Evolutionary conservation across 2,888 invertebrate species (phyloP), one percentile per base, ranked within the genome.

Genomic region (Sabellastarte sp.): DNA sequence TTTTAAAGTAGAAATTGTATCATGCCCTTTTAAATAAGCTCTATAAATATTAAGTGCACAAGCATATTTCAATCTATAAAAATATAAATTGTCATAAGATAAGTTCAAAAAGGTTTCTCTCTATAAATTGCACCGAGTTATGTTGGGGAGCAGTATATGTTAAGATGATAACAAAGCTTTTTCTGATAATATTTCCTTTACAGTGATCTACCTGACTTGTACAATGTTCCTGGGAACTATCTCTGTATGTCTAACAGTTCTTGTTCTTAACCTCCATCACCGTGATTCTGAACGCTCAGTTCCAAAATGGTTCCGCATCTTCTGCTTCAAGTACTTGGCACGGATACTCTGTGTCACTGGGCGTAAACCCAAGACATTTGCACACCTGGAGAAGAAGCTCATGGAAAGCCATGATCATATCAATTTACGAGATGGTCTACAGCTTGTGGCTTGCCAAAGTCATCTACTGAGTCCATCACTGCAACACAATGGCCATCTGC

Each of bases 181-280:
- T 10, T 57, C 31, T 57, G n/a, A 15, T 15, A 15, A 29, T 30
- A 29, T 32, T 28, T 32, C 1, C n/a, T n/a, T 61, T 61, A 2
- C 66, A 72, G 72, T 72, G 20, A 61, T 68, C 29, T 72, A 70
- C 63, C 67, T 72, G 33, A 71, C 72, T n/a, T 66, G 70, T 51
- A 72, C 70, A n/a, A 72, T 72, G 72, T 68, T 63, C 5, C 64
- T 72, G 51, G 72, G 72, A 10, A 72, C 72, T 1, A 66, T 66
- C 3, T 71, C 70, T 28, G 70, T 72, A 15, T 72, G 72, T 32
- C 62, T 72, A 32, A 72, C 72, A 1, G 72, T 72, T 3, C 60
- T 72, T 20, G 66, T 70, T 3, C 67, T 72, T n/a, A 72, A 72
- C 57, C 63, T 71, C 10, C 72, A 72, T 60, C 70, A 71, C 58